A percentile compares a stretch with the other conserved stretches of the same genome.
These are phyloP conservation scores for Gephyroberyx darwinii DNA, from an alignment of 2,797 vertebrate genomes.

Conservation along the genomic window DNA sequence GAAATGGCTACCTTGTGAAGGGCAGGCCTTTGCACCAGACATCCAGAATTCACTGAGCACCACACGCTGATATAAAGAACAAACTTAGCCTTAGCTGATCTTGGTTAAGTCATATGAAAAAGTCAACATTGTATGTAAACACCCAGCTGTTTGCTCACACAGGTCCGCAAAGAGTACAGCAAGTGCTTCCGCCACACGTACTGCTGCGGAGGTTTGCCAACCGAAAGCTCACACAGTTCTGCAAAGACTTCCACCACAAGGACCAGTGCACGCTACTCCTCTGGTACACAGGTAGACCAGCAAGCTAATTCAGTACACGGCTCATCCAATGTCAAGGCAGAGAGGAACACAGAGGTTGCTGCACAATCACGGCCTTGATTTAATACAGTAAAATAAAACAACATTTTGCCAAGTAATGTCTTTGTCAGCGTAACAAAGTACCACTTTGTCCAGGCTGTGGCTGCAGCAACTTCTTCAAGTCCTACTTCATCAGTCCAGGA, in stretches of 20 bases:
- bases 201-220: constrained; percentile 92
- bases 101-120: constrained; percentile 56
- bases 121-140: constrained; percentile 64
- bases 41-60: constrained; percentile 25
- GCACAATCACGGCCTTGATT: not conserved
- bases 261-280: constrained; percentile 97
- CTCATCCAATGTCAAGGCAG: not conserved
- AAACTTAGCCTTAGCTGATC: constrained; percentile 43
- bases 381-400: not conserved
- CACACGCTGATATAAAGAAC: constrained; percentile 56
- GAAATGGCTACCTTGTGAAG: not conserved
- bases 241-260: constrained; percentile 94
- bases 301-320: constrained; percentile 25
- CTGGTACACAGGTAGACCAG: constrained; percentile 94
- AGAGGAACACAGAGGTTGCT: not conserved
- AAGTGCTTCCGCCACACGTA: constrained; percentile 98
- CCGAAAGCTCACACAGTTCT: constrained; percentile 95
- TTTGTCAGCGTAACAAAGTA: not conserved
- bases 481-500: not conserved
- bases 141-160: constrained; percentile 50
- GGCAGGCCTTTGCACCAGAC: not conserved
- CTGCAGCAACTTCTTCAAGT: not conserved
- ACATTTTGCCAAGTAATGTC: not conserved
- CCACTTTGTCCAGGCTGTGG: not conserved
- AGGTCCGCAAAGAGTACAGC: constrained; percentile 98